Evolutionary conservation across 2,888 invertebrate species (phyloP), one percentile per base, ranked within the genome.

Genomic region (Spilosoma lubricipeda): DNA sequence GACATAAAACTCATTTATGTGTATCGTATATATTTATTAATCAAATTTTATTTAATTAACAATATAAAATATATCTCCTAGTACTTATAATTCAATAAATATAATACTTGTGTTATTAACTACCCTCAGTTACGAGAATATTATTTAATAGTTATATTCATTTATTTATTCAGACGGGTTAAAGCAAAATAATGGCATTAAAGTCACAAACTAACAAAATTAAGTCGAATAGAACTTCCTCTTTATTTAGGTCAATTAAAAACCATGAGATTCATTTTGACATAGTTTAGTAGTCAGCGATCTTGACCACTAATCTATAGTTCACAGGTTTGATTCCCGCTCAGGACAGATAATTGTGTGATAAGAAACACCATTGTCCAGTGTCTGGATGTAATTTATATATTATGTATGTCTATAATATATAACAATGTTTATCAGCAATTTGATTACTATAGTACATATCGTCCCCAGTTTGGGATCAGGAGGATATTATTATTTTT

Each of bases 51-150:
- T 18, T 30, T 48, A 18, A 18, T 69, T 33, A 9, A 27, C 39
- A 42, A 39, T 39, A 27, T 20, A 23, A 70, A 39, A 39, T 30
- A 42, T 27, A 42, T 18, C 59, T 70, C 42, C 59, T 59, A 59
- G 27, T 52, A 52, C n/a, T 0, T 15, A 69, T 45, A 70, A 33
- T 23, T 42, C 45, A 70, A 70, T 70, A 45, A 70, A 70, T 64
- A 70, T 70, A 70, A 70, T 64, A 70, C 64, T 64, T 39, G 69
- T 27, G 3, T 59, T 39, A 39, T 36, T 56, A 56, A 23, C 13
- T 63, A 63, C 30, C 15, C 30, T 63, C 48, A 0, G 1, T 20
- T 48, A 48, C 3, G 13, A 27, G 4, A 11, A 13, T 59, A 5
- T 59, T 59, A 27, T n/a, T 27, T 59, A 27, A 13, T 27, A n/a